Conservation (phyloP, 2,113 vertebrate species). For the rat (Rattus norvegicus) region GRCr8 NC_086036.1:73920001-73920500, state of each 20-base stretch:
- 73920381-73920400: too few relatives aligned
- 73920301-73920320: slow-evolving; percentile 23
- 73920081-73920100: not conserved
- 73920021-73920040: not conserved
- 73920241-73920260: not conserved
- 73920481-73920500: too few relatives aligned
- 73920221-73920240: not conserved
- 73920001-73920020: not conserved
- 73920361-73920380: not conserved
- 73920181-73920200: not conserved
- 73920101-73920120: not conserved
- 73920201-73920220: not conserved
- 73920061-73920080: not conserved
- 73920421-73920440: too few relatives aligned
- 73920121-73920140: not conserved
- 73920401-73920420: too few relatives aligned
- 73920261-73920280: not conserved
- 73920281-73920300: slow-evolving; percentile 17
- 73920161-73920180: not conserved
- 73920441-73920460: too few relatives aligned
- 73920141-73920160: not conserved
- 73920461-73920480: too few relatives aligned
- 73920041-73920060: not conserved
- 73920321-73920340: not conserved
- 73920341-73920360: slow-evolving; percentile 6